Percentiles rank a stretch among this genome's conserved stretches.
Conservation (phyloP, 2,888 invertebrate species). For the Pimpla rufipes region DNA sequence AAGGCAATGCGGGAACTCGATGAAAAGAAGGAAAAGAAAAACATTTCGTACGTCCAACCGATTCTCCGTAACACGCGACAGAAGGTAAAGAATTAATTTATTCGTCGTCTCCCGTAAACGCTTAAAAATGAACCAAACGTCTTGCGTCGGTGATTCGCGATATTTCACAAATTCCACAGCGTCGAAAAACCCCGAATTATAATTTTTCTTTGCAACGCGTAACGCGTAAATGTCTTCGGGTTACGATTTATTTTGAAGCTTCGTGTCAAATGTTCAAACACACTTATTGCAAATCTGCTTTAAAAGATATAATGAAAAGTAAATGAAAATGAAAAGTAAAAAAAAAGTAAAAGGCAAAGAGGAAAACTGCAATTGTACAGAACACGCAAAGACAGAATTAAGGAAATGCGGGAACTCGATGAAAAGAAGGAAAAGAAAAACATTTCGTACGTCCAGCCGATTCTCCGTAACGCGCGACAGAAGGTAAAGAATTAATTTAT, state of each 20-base stretch:
- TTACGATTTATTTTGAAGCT: too few relatives aligned
- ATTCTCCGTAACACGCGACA: not conserved
- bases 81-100: not conserved
- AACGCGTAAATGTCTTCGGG: too few relatives aligned
- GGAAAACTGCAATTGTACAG: too few relatives aligned
- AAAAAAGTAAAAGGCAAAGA: too few relatives aligned
- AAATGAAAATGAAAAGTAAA: too few relatives aligned
- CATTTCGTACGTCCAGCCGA: not conserved
- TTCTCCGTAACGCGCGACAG: not conserved
- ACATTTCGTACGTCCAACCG: not conserved
- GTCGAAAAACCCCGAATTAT: not conserved
- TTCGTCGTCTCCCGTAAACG: not conserved
- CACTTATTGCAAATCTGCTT: too few relatives aligned
- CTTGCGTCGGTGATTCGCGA: not conserved
- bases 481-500: not conserved
- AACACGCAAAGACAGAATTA: too few relatives aligned
- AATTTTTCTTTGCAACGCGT: not conserved
- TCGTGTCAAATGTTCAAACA: too few relatives aligned
- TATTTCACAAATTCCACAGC: too few relatives aligned
- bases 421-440: not conserved
- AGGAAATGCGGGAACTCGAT: too few relatives aligned
- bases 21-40: not conserved
- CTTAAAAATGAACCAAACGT: not conserved
- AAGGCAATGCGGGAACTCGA: too few relatives aligned
- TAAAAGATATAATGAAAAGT: too few relatives aligned